A percentile compares a stretch with the other conserved stretches of the same genome.
phyloP scores from a whole-genome alignment of 2,888 invertebrate genomes.

The Bruchidius siliquastri region DNA sequence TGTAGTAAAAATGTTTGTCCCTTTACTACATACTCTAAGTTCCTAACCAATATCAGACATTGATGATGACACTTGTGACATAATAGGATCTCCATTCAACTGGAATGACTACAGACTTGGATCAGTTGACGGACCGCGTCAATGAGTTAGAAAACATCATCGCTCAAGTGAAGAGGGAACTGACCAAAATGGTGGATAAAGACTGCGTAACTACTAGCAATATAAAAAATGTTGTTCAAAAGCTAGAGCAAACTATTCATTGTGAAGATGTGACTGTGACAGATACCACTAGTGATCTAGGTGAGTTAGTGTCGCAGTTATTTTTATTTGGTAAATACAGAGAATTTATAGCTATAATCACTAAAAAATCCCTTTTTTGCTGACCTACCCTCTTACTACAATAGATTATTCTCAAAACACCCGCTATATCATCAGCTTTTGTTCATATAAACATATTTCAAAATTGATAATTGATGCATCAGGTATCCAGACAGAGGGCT shows the following conservation, averaged over 20 bases:
- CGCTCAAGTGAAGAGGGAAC: conserved; percentile 39
- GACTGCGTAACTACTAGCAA: conserved; percentile 32
- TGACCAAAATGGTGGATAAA: conserved; percentile 32
- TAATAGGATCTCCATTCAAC: not conserved
- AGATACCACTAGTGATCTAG: conserved; percentile 5
- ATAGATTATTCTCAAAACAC: no score
- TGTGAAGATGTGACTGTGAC: conserved; percentile 6
- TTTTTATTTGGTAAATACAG: no score
- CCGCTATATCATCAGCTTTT: no score
- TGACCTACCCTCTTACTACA: no score
- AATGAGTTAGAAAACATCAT: conserved; percentile 52
- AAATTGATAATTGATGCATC: no score
- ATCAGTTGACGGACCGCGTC: conserved; percentile 42
- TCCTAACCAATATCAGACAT: no score
- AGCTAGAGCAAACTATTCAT: conserved; percentile 20
- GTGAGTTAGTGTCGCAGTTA: conserved; percentile 9
- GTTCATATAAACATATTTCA: no score
- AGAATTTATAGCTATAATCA: no score
- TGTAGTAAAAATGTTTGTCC: no score
- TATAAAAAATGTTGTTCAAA: conserved; percentile 30
- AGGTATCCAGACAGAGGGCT: conserved; percentile 26
- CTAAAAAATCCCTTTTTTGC: no score
- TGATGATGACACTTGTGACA: no score
- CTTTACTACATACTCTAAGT: no score
- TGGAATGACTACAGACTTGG: not conserved